Base-by-base conservation (phyloP, 2,888 invertebrate species). In the Cynaeus angustus region DNA sequence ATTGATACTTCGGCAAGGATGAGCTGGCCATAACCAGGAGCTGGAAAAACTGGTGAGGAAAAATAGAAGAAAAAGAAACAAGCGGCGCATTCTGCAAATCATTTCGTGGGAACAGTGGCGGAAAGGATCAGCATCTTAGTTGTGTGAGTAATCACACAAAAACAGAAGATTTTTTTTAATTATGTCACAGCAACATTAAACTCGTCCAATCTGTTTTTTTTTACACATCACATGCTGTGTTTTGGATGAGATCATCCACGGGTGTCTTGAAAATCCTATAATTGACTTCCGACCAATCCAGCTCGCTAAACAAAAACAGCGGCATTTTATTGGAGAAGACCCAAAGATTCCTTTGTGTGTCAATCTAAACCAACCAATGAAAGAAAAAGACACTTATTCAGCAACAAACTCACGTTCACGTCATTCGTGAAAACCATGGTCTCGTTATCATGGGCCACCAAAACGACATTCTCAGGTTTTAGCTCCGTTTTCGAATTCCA, bases 381-480 rank as follows among this genome's bases (percentile, higher is more conserved):
- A 4, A 21, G 4, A 21, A 1, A 1, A 21, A 4, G n/a, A n/a
- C n/a, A n/a, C n/a, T 4, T 3, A 21, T 21, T 21, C 4, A n/a
- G n/a, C n/a, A n/a, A n/a, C n/a, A n/a, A 21, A 21, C 61, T 79
- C 83, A 91, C 88, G 86, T 91, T 91, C 68, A 95, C 80, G 78
- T 95, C 95, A 78, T 94, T 94, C 6, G 94, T 92, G 81, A 94
- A 95, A 62, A 93, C 88, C 70, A 92, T 85, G 5, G 89, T 88
- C 33, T 87, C 87, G 9, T 90, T 87, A 79, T 94, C 92, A 56
- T 88, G 89, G 68, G 91, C 89, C 7, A 93, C 88, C 0, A 94
- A 85, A 0, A 89, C 92, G 79, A 92, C 88, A 79, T 88, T 92
- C 48, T 91, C 89, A 0, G 89, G 85, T 21, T 87, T 89, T 77